These are phyloP conservation scores for Orthonevra nobilis DNA, from an alignment of 2,888 invertebrate species.

Conservation along the genomic window DNA sequence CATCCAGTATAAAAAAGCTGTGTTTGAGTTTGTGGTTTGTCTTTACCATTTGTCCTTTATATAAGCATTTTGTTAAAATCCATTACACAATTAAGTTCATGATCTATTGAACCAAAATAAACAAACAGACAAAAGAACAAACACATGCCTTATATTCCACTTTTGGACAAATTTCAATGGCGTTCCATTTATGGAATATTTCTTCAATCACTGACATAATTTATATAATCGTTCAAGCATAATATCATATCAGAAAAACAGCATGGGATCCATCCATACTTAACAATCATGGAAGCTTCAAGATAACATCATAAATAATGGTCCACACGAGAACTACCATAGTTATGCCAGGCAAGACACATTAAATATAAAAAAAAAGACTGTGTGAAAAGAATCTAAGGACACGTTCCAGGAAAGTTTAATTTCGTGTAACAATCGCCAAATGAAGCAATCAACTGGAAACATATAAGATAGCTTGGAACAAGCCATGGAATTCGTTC, in stretches of 20 bases:
- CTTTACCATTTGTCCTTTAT: no score
- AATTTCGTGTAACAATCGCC: constrained; percentile 54
- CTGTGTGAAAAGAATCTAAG: no score
- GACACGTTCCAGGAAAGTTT: no score
- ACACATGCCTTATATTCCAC: no score
- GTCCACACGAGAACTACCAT: constrained; percentile 12
- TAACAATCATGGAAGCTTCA: constrained; percentile 16
- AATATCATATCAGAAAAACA: constrained; percentile 15
- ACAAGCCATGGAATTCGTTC: no score
- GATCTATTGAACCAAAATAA: no score
- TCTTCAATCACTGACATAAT: constrained; percentile 9
- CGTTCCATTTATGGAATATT: neutral
- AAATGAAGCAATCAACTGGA: constrained; percentile 57
- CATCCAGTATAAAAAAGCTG: no score
- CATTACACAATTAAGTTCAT: no score
- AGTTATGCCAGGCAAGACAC: constrained; percentile 13
- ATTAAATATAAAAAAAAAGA: constrained; percentile 10
- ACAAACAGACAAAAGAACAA: no score
- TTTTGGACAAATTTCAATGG: neutral
- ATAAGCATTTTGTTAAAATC: no score
- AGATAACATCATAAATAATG: constrained; percentile 29
- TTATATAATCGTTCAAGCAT: constrained; percentile 30
- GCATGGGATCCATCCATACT: constrained; percentile 27
- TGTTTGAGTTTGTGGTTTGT: no score
- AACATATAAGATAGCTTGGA: constrained; percentile 35